Base-by-base conservation (phyloP, 2,888 invertebrate species). In the Chloromyia formosa region DNA sequence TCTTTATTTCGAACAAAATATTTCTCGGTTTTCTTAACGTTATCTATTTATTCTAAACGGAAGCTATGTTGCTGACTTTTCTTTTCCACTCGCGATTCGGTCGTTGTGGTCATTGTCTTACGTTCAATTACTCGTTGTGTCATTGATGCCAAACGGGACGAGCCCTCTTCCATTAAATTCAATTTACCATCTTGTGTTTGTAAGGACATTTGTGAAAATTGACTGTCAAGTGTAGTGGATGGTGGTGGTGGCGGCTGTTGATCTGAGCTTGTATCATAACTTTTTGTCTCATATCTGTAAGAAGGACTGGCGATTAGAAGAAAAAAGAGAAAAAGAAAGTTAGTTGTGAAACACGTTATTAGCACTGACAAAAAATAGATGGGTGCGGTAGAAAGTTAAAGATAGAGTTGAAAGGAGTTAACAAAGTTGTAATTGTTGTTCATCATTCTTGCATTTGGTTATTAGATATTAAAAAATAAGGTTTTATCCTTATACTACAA, bases 41-140 rank as follows among this genome's bases (percentile, higher is more conserved):
- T 49, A 49, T 12, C 49, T 3, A 49, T n/a, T n/a, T 81, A 84
- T 77, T 86, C 85, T 80, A 86, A 79, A 76, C 85, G 84, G 82
- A 84, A 86, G 81, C 83, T 85, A 71, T 84, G 85, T 78, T 84
- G 82, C 77, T 85, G 83, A 74, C 83, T 84, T 80, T 85, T 85
- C 77, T 83, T 84, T 75, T 85, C 85, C 42, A 83, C 82, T 45
- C 83, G 81, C 58, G 85, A 83, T 78, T 85, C 85, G 60, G 85
- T 84, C 53, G 84, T 84, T 73, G 84, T 82, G 22, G 84, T 84
- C 73, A 83, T 83, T 62, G 84, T 84, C 81, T 85, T 83, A 71
- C 85, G 83, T 79, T 85, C 85, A 82, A 85, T 81, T 60, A 85
- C 85, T 27, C 85, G 84, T 78, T 85, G 85, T 22, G 85, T 85